These are phyloP conservation scores for Pteropus alecto DNA, from an alignment of 2,113 vertebrate species.

Conservation along the genomic window DNA sequence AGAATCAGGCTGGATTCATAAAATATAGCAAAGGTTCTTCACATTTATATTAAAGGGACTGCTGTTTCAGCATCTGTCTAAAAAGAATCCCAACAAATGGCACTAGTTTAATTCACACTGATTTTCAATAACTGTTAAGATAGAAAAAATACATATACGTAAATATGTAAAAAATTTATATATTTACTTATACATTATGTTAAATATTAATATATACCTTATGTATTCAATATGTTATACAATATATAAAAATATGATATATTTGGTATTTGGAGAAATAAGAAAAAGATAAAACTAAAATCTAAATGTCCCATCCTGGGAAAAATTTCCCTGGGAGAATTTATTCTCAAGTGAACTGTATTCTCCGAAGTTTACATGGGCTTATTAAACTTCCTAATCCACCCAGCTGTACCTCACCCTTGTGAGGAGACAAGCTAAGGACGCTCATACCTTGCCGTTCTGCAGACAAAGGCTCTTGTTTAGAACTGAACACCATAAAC, in stretches of 20 bases:
- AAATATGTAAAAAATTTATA: neutral
- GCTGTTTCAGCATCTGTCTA: neutral
- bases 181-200: neutral
- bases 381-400: neutral
- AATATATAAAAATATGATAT: neutral
- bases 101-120: neutral
- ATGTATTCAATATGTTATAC: neutral
- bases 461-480: neutral
- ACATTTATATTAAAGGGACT: neutral
- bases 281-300: neutral
- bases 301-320: neutral
- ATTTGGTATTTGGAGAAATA: neutral
- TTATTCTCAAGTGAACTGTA: neutral
- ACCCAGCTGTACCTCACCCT: rapidly evolving
- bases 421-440: neutral
- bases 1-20: too few relatives aligned
- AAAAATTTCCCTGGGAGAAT: neutral
- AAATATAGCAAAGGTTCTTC: neutral
- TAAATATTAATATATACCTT: neutral
- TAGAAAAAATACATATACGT: neutral
- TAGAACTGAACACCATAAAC: neutral
- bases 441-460: rapidly evolving
- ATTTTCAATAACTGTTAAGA: neutral
- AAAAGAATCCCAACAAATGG: neutral
- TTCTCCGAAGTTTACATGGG: neutral